Conservation (phyloP, 2,113 vertebrate genomes). For the Anolis carolinensis region DNA sequence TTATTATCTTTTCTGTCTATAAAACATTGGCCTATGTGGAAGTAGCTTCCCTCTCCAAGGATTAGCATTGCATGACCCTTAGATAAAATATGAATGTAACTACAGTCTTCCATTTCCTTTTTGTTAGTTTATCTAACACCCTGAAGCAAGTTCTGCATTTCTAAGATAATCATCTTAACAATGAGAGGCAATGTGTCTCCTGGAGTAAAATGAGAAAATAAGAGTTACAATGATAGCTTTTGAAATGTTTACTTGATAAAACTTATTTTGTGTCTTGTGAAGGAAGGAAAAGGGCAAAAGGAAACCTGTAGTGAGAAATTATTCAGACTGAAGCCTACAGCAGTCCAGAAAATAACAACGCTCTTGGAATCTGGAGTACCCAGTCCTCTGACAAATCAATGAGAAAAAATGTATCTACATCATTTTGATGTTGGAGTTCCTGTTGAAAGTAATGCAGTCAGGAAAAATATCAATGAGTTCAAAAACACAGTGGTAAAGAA, state of each 20-base stretch:
- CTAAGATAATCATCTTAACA: slow-evolving; percentile 57
- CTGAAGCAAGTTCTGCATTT: slow-evolving; percentile 45
- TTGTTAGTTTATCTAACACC: slow-evolving; percentile 52
- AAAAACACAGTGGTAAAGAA: slow-evolving; percentile 30
- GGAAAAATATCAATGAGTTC: slow-evolving; percentile 46
- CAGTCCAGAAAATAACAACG: slow-evolving; percentile 65
- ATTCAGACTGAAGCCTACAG: slow-evolving; percentile 55
- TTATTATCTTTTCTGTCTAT: slow-evolving; percentile 15
- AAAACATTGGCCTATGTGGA: background rate
- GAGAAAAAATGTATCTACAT: slow-evolving; percentile 60
- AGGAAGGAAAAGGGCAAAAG: slow-evolving; percentile 12
- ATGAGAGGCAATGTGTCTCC: slow-evolving; percentile 30
- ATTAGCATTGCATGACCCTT: slow-evolving; percentile 13
- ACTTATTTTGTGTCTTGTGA: slow-evolving; percentile 41
- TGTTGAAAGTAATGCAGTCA: slow-evolving; percentile 53
- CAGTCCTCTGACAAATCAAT: slow-evolving; percentile 45
- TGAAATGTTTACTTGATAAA: slow-evolving; percentile 62
- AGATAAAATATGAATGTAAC: slow-evolving; percentile 45
- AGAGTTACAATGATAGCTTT: slow-evolving; percentile 28
- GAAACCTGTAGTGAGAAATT: slow-evolving; percentile 47
- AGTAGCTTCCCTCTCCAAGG: slow-evolving; percentile 19
- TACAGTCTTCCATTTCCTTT: slow-evolving; percentile 41
- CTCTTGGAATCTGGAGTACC: slow-evolving; percentile 48
- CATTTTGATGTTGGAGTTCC: slow-evolving; percentile 51
- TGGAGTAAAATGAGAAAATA: slow-evolving; percentile 38